Evolutionary conservation across 2,797 vertebrate genomes (phyloP), one percentile per base, ranked within the genome.

Genomic region (Oryzias dopingdopingensis): DNA sequence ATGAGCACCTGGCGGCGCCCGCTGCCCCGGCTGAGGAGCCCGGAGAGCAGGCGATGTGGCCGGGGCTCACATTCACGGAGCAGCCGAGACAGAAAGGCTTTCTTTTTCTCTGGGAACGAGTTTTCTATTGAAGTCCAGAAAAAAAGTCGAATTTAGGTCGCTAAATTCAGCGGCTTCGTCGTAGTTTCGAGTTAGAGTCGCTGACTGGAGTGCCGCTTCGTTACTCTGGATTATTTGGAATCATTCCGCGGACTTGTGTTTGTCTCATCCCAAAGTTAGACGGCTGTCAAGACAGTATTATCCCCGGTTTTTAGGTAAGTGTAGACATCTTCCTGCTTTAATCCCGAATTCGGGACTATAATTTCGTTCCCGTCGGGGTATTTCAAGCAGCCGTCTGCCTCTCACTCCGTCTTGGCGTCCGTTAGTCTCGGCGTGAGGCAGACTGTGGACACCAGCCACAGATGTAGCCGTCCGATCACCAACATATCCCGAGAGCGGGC

Each of bases 1-100:
- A 93, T 92, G 90, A 92, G 91, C 91, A 92, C 90, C 91, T 92
- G 91, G 92, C 87, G 80, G 90, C 66, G 86, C 84, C 85, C 72
- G 87, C 81, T 68, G 78, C 79, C 56, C 78, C 64, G 65, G 74
- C 73, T 70, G 79, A 47, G 6, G 57, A 77, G 54, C 63, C 59
- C 45, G 66, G 64, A 60, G 49, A 40, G 75, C 49, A 42, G 74
- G 83, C 70, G 17, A 37, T 48, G 53, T 29, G 59, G 55, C 56
- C 56, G 17, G 50, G 69, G 59, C 29, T 52, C 51, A 57, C 46
- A 75, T 6, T 32, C 55, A 49, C 42, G 37, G 29, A 55, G 54
- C 18, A 62, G 45, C 51, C 4, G 50, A 50, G 45, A 20, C 29
- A 42, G 42, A 29, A 14, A 17, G 24, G 18, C 12, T 20, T 17